A percentile compares a stretch with the other conserved stretches of the same genome.
phyloP scores from a whole-genome alignment of 2,888 invertebrate species.

The Eristalis intricaria region DNA sequence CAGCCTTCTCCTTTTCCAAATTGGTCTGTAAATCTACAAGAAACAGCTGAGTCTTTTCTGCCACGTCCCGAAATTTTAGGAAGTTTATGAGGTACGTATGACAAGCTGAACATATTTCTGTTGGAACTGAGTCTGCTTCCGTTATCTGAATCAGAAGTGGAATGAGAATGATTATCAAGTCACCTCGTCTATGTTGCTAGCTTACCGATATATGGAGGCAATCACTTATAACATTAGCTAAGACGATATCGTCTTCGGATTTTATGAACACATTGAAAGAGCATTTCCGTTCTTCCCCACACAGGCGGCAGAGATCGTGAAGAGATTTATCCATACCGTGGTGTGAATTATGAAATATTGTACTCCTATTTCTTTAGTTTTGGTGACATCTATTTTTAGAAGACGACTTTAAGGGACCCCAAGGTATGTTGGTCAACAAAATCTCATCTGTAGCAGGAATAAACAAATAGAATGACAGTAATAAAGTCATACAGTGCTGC shows the following conservation, averaged over 20 bases:
- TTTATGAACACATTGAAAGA: conserved; percentile 58
- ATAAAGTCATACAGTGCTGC: conserved; percentile 11
- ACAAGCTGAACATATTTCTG: conserved; percentile 50
- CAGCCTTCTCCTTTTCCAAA: conserved; percentile 45
- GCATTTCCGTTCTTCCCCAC: conserved; percentile 49
- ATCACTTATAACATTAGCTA: conserved; percentile 43
- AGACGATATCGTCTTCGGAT: conserved; percentile 41
- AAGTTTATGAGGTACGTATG: conserved; percentile 25
- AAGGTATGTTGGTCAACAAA: conserved; percentile 32
- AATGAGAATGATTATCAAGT: too few species aligned
- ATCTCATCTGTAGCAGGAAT: conserved; percentile 25
- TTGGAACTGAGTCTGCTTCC: conserved; percentile 42
- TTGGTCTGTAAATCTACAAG: conserved; percentile 34
- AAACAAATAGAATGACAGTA: conserved; percentile 65
- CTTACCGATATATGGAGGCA: conserved; percentile 48
- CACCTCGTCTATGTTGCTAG: background rate
- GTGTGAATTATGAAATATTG: background rate
- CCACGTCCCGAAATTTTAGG: conserved; percentile 49
- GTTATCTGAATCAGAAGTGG: conserved; percentile 25
- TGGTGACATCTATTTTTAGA: conserved; percentile 31
- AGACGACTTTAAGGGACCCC: background rate
- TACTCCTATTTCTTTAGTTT: background rate
- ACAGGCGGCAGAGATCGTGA: conserved; percentile 53
- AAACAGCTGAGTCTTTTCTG: conserved; percentile 56
- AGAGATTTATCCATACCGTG: conserved; percentile 43